These are phyloP conservation scores for Schizopygopsis pylzovi DNA, from an alignment of 2,797 vertebrate genomes.

Conservation along the genomic window DNA sequence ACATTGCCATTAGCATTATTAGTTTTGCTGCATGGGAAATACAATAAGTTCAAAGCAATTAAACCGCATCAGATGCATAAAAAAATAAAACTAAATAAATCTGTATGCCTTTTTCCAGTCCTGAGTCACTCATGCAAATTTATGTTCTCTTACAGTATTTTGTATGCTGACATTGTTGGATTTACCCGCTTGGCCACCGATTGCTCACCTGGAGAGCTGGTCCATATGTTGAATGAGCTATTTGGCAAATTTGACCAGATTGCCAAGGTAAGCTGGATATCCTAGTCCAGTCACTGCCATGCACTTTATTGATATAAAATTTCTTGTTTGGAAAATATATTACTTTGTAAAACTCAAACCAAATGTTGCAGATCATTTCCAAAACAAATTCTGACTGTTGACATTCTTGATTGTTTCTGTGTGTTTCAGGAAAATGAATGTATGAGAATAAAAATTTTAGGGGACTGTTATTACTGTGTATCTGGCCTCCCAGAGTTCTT, in stretches of 20 bases:
- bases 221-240: slow-evolving; percentile 96
- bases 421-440: slow-evolving; percentile 93
- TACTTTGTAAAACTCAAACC: background rate
- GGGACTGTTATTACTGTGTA: slow-evolving; percentile 98
- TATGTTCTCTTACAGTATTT: slow-evolving; percentile 81
- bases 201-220: slow-evolving; percentile 94
- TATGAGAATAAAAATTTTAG: slow-evolving; percentile 98
- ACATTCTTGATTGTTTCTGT: slow-evolving; percentile 39
- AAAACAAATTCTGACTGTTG: background rate
- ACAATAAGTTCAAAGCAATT: background rate
- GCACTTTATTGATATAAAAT: background rate
- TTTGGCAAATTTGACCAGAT: slow-evolving; percentile 99
- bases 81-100: background rate
- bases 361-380: background rate
- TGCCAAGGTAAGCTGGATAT: slow-evolving; percentile 85
- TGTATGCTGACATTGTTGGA: slow-evolving; percentile 96
- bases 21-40: background rate
- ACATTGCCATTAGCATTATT: background rate
- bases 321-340: background rate
- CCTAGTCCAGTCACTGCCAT: background rate
- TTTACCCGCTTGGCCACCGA: slow-evolving; percentile 96
- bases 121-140: slow-evolving; percentile 1
- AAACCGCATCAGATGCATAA: background rate
- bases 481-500: slow-evolving; percentile 96
- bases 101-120: background rate